phyloP scores from a whole-genome alignment of 1,140 invertebrate species.

The Leptestheria dahalacensis region DNA sequence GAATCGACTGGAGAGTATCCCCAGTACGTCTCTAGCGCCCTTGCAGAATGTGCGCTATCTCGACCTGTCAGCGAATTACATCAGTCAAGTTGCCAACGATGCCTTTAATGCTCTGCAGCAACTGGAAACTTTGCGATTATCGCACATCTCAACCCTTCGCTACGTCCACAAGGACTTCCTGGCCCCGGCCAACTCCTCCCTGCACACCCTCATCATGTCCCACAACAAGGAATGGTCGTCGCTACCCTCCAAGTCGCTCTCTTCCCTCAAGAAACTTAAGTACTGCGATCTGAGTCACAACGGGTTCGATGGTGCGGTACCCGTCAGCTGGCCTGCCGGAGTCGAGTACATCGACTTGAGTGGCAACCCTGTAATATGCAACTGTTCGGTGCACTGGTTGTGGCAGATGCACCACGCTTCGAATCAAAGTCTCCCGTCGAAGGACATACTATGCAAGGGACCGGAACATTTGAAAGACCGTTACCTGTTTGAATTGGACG shows the following conservation, averaged over 20 bases:
- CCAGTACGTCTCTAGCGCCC: not conserved
- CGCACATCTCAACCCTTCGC: slow-evolving; percentile 14
- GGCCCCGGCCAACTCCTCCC: slow-evolving; percentile 12
- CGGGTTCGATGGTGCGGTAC: slow-evolving; percentile 48
- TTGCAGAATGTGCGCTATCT: not conserved
- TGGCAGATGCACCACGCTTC: slow-evolving; percentile 41
- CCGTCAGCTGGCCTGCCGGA: slow-evolving; percentile 11
- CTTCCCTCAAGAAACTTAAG: slow-evolving; percentile 36
- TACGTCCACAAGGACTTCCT: slow-evolving; percentile 7
- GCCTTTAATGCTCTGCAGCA: slow-evolving; percentile 45
- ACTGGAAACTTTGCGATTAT: slow-evolving; percentile 19
- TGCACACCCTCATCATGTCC: slow-evolving; percentile 18
- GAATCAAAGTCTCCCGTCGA: not conserved
- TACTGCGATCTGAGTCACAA: slow-evolving; percentile 62
- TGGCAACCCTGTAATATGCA: slow-evolving; percentile 70
- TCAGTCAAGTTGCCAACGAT: slow-evolving; percentile 45
- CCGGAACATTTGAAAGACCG: slow-evolving; percentile 2
- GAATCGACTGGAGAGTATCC: slow-evolving; percentile 55
- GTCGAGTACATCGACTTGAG: slow-evolving; percentile 35
- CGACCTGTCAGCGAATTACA: slow-evolving; percentile 47
- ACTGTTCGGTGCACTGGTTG: slow-evolving; percentile 71
- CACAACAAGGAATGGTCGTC: slow-evolving; percentile 8
- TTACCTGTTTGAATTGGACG: slow-evolving; percentile 10
- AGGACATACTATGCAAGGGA: slow-evolving; percentile 7
- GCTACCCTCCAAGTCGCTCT: slow-evolving; percentile 2